Base-by-base conservation (phyloP, 2,888 invertebrate species). In the Pemphredon lugubris region DNA sequence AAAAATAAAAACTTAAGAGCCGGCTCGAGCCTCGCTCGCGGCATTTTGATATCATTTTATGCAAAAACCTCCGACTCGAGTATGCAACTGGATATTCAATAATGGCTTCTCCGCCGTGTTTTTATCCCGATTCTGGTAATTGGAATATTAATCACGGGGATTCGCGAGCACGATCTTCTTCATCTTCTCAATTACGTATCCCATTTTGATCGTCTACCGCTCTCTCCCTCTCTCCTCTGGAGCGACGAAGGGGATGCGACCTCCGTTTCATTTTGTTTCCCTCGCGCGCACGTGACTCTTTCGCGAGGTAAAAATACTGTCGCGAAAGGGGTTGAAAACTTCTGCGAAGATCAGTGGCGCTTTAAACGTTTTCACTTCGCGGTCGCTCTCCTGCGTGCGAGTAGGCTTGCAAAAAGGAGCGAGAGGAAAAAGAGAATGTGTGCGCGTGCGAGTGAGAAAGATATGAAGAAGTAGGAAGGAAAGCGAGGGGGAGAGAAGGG, bases 321-420 rank as follows among this genome's bases (percentile, higher is more conserved):
- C 71, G 53, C 79, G 61, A 45, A 75, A 78, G 61, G 79, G 79
- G 65, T 79, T 75, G 75, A 53, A 75, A 75, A 70, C 59, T 75
- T 57, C 59, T 53, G 61, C 47, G 75, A 68, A 73, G 70, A 76
- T 75, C 78, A 58, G 39, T 23, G 61, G 60, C 70, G 75, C 60
- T 73, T 65, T 76, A 76, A 79, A 68, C 73, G 79, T 71, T 79
- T 79, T 79, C 78, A 79, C 79, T 79, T 79, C 78, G 76, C 60
- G 48, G 50, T n/a, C n/a, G n/a, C 66, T 26, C 61, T 64, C 60
- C 51, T 48, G 7, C 48, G 48, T 40, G 21, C 39, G 61, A 42
- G 45, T 53, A 51, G 55, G 65, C 55, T 44, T 13, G 40, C 4
- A 47, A 44, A 42, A 55, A 50, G 63, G 50, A 61, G 18, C 23